A percentile compares a stretch with the other conserved stretches of the same genome.
phyloP scores from a whole-genome alignment of 2,113 vertebrate genomes.

The Ochotona curzoniae region DNA sequence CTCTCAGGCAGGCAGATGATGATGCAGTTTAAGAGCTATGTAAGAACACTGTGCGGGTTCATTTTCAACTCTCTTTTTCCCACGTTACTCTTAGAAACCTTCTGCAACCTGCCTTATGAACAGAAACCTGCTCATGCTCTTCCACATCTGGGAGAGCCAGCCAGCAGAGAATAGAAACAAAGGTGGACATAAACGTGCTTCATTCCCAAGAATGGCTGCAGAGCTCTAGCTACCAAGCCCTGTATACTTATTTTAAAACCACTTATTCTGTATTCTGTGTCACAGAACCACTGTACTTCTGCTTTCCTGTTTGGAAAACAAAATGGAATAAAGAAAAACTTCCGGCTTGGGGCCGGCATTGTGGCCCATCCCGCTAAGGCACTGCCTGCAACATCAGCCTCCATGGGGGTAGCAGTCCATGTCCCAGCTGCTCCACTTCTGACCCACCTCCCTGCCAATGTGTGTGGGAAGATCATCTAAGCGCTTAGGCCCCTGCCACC shows the following conservation, averaged over 20 bases:
- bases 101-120: background rate
- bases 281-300: conserved; percentile 28
- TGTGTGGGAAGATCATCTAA: background rate
- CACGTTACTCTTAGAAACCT: conserved; percentile 14
- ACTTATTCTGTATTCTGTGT: background rate
- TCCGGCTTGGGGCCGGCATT: no score
- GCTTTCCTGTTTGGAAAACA: conserved; percentile 2
- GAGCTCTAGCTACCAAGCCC: background rate
- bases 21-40: conserved; percentile 5
- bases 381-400: no score
- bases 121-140: background rate
- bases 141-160: background rate
- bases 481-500: no score
- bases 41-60: conserved; percentile 45
- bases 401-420: no score
- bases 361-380: no score
- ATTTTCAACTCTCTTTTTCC: conserved; percentile 18
- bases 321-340: background rate
- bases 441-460: no score
- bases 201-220: background rate
- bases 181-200: background rate
- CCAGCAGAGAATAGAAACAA: background rate
- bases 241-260: background rate
- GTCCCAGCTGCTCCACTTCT: no score
- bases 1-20: background rate